Percentiles rank a stretch among this genome's conserved stretches.
phyloP scores from a whole-genome alignment of 2,113 vertebrate species.

The Gracilinanus agilis region DNA sequence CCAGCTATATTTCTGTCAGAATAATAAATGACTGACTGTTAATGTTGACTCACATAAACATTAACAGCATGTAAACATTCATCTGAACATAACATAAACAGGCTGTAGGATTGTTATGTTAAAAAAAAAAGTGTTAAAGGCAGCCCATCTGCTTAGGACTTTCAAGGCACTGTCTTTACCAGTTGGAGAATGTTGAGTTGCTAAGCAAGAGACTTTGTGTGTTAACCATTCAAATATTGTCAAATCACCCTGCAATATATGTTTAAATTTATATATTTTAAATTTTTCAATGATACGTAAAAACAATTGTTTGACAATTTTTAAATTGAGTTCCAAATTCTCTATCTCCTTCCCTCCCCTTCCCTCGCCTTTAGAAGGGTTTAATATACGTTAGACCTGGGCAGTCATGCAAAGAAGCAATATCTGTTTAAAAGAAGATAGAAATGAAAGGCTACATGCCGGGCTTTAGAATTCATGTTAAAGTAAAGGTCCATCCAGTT shows the following conservation, averaged over 20 bases:
- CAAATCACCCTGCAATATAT: not conserved
- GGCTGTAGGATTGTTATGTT: not conserved
- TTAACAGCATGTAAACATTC: not conserved
- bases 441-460: slow-evolving; percentile 4
- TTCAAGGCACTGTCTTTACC: not conserved
- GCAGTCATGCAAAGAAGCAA: not conserved
- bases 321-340: not conserved
- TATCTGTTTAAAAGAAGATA: not conserved
- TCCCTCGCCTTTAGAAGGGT: not conserved
- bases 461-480: slow-evolving; percentile 14
- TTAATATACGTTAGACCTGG: not conserved
- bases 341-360: not conserved
- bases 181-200: not conserved
- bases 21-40: not conserved
- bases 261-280: not conserved
- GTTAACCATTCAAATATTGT: not conserved
- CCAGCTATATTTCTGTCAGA: not conserved
- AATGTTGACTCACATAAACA: not conserved
- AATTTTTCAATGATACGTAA: not conserved
- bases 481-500: not conserved
- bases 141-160: not conserved
- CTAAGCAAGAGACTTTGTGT: not conserved
- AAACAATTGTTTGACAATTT: not conserved
- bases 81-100: not conserved
- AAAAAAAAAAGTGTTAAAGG: not conserved